phyloP scores from a whole-genome alignment of 2,113 vertebrate species.

The Gulo gulo region DNA sequence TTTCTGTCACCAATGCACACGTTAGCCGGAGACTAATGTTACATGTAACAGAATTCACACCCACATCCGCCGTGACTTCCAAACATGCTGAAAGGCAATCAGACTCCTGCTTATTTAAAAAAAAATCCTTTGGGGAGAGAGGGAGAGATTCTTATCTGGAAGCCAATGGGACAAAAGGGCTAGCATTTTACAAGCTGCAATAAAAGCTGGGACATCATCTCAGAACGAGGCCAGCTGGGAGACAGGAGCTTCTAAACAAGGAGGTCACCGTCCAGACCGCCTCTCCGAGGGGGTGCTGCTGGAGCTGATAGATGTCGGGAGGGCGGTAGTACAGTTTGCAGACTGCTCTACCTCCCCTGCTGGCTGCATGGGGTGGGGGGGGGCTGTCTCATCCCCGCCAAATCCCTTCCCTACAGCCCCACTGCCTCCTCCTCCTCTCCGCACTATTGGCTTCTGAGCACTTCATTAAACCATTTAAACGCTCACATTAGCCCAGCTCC shows the following conservation, averaged over 20 bases:
- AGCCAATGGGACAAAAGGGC: not conserved
- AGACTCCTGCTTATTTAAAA: not conserved
- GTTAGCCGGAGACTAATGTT: not conserved
- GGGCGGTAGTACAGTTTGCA: rapidly evolving
- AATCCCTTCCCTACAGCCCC: not conserved
- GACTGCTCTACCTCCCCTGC: not conserved
- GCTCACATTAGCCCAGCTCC: not conserved
- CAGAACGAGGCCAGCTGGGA: not conserved
- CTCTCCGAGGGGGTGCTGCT: not conserved
- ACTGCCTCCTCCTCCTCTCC: not conserved
- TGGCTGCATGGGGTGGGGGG: not conserved
- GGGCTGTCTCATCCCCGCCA: not conserved
- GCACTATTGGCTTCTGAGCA: not conserved
- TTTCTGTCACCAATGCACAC: not conserved
- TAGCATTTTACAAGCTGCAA: not conserved
- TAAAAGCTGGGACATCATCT: not conserved
- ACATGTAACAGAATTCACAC: not conserved
- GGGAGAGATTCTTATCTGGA: slow-evolving; percentile 37
- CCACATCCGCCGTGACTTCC: not conserved
- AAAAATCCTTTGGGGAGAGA: not conserved
- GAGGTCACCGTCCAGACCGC: not conserved
- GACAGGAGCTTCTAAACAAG: not conserved
- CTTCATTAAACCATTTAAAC: not conserved
- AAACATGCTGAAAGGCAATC: not conserved
- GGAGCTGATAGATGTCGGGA: not conserved